phyloP scores from a whole-genome alignment of 2,888 invertebrate genomes.

The Aphelenchoides bicaudatus region DNA sequence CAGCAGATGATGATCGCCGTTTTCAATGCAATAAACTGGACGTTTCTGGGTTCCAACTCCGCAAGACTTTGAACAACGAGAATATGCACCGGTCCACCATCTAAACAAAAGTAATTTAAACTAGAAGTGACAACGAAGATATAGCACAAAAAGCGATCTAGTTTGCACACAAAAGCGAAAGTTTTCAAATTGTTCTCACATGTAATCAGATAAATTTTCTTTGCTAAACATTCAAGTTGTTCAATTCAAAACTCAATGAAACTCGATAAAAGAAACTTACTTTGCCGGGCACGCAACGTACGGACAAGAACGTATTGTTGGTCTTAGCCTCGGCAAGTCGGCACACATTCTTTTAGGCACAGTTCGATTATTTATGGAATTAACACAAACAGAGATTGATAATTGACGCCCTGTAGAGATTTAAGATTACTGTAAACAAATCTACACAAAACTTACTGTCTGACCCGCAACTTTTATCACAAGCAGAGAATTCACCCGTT shows the following conservation, averaged over 20 bases:
- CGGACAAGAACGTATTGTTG: slow-evolving; percentile 43
- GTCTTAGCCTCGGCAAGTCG: slow-evolving; percentile 46
- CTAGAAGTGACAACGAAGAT: too few relatives aligned
- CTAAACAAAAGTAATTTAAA: not conserved
- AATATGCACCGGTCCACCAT: not conserved
- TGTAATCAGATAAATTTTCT: too few relatives aligned
- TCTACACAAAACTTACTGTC: slow-evolving; percentile 37
- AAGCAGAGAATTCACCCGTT: slow-evolving; percentile 69
- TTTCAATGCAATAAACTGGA: slow-evolving; percentile 7
- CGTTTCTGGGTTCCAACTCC: not conserved
- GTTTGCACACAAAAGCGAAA: not conserved
- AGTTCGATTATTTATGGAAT: slow-evolving; percentile 42
- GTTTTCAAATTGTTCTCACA: slow-evolving; percentile 7
- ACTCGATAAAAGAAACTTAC: slow-evolving; percentile 35
- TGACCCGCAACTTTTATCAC: slow-evolving; percentile 81
- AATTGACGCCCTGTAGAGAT: slow-evolving; percentile 39
- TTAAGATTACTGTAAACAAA: slow-evolving; percentile 26
- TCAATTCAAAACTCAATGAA: too few relatives aligned
- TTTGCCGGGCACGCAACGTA: slow-evolving; percentile 50
- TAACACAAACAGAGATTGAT: slow-evolving; percentile 53
- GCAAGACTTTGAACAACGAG: not conserved
- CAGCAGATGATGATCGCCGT: too few relatives aligned
- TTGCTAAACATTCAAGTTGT: too few relatives aligned
- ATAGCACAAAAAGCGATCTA: too few relatives aligned
- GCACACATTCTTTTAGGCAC: slow-evolving; percentile 57